Evolutionary conservation across 1,140 invertebrate species (phyloP).

Genomic region (Hyles vespertilio): DNA sequence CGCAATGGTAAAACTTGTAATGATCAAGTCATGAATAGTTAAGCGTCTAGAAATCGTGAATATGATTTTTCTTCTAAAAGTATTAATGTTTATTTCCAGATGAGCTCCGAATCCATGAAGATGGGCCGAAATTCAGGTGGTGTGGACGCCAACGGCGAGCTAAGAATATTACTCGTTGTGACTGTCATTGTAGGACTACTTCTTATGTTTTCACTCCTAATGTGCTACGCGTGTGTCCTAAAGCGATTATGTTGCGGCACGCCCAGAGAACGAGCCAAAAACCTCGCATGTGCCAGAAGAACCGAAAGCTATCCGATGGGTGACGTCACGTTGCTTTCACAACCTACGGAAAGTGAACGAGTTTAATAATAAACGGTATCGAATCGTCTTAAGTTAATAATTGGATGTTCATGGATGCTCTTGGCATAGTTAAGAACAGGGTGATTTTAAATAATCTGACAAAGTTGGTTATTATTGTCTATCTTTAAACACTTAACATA

Average conservation of each 20-base stretch:
- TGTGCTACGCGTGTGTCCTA: slow-evolving; percentile 77
- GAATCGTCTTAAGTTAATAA: no score
- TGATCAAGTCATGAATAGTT: no score
- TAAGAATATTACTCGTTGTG: slow-evolving; percentile 71
- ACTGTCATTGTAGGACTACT: slow-evolving; percentile 73
- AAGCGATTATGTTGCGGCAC: slow-evolving; percentile 71
- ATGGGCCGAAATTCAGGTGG: slow-evolving; percentile 53
- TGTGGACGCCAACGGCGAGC: slow-evolving; percentile 63
- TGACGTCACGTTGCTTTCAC: slow-evolving; percentile 72
- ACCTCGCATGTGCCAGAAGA: slow-evolving; percentile 46
- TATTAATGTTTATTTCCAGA: slow-evolving; percentile 28
- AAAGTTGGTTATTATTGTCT: no score
- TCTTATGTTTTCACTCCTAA: slow-evolving; percentile 72
- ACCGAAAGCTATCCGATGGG: slow-evolving; percentile 73
- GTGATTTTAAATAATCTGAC: no score
- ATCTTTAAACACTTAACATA: no score
- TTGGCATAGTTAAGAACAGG: no score
- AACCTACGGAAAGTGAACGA: slow-evolving; percentile 74
- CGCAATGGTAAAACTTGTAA: no score
- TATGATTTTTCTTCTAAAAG: no score
- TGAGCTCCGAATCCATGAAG: slow-evolving; percentile 20
- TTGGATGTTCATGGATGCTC: no score
- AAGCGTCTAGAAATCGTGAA: no score
- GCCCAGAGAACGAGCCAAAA: slow-evolving; percentile 56
- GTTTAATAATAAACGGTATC: slow-evolving; percentile 36